Percentiles rank a stretch among this genome's conserved stretches.
These are phyloP conservation scores for Corvus moneduloides DNA, from an alignment of 2,113 vertebrate species.

Conservation along the genomic window DNA sequence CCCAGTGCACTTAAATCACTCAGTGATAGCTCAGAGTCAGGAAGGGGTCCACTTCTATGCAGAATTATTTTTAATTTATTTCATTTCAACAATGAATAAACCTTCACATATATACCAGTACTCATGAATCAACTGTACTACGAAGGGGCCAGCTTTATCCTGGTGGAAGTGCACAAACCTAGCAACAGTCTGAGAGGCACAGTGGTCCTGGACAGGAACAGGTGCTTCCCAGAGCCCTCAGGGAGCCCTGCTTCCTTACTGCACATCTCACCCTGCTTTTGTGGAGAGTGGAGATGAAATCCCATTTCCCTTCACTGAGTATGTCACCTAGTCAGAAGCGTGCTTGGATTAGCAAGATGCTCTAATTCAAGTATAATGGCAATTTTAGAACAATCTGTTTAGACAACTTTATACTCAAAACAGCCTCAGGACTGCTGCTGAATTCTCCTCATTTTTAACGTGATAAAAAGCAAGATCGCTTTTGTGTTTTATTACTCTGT, in stretches of 20 bases:
- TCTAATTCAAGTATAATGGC: background rate
- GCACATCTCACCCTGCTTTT: background rate
- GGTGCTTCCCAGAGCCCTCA: background rate
- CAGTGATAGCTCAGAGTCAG: background rate
- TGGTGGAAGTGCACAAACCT: background rate
- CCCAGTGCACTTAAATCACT: background rate
- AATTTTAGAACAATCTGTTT: background rate
- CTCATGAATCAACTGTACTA: background rate
- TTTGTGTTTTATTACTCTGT: background rate
- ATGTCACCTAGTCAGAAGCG: background rate
- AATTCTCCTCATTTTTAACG: background rate
- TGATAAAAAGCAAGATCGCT: background rate
- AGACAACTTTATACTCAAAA: background rate
- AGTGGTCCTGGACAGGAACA: background rate
- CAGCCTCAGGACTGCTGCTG: background rate
- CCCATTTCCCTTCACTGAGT: background rate
- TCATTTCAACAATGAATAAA: background rate
- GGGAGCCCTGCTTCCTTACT: background rate
- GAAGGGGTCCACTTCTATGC: background rate
- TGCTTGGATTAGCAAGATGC: background rate
- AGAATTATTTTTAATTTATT: background rate
- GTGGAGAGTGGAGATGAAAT: background rate
- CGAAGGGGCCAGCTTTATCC: background rate
- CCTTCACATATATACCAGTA: background rate
- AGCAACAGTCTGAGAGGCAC: background rate